phyloP scores from a whole-genome alignment of 2,113 vertebrate species.

The Sinocyclocheilus rhinocerous region DNA sequence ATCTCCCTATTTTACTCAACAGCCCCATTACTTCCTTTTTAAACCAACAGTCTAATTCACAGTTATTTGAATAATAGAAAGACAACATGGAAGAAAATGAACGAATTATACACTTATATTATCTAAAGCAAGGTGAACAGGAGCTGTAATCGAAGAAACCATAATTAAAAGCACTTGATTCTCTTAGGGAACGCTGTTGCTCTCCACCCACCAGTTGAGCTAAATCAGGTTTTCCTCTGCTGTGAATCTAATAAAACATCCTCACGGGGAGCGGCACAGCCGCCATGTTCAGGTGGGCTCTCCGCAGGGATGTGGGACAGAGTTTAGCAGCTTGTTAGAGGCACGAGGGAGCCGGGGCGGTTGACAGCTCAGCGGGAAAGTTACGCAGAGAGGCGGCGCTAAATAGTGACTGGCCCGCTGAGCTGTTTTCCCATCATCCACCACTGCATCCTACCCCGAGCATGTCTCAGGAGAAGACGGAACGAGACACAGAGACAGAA shows the following conservation, averaged over 20 bases:
- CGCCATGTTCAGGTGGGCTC: slow-evolving; percentile 52
- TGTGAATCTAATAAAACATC: slow-evolving; percentile 34
- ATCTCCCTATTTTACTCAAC: neutral
- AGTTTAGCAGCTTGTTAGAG: slow-evolving; percentile 60
- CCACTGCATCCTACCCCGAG: neutral
- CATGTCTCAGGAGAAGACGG: neutral
- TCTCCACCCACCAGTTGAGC: slow-evolving; percentile 36
- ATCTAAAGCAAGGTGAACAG: neutral
- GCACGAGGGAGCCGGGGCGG: slow-evolving; percentile 28
- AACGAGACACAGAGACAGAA: slow-evolving; percentile 1
- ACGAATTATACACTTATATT: neutral
- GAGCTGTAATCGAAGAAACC: neutral
- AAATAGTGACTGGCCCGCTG: slow-evolving; percentile 57
- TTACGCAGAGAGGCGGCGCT: slow-evolving; percentile 33
- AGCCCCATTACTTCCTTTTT: slow-evolving; percentile 3
- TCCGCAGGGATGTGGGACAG: slow-evolving; percentile 42
- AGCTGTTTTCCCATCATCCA: slow-evolving; percentile 48
- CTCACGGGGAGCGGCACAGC: neutral
- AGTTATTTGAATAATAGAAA: slow-evolving; percentile 23
- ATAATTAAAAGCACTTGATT: slow-evolving; percentile 55
- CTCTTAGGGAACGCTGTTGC: slow-evolving; percentile 17
- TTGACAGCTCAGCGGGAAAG: slow-evolving; percentile 51
- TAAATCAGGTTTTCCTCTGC: slow-evolving; percentile 21
- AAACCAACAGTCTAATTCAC: slow-evolving; percentile 16
- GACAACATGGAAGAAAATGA: neutral